Conservation (phyloP, 2,113 vertebrate genomes). For the Semicossyphus pulcher region DNA sequence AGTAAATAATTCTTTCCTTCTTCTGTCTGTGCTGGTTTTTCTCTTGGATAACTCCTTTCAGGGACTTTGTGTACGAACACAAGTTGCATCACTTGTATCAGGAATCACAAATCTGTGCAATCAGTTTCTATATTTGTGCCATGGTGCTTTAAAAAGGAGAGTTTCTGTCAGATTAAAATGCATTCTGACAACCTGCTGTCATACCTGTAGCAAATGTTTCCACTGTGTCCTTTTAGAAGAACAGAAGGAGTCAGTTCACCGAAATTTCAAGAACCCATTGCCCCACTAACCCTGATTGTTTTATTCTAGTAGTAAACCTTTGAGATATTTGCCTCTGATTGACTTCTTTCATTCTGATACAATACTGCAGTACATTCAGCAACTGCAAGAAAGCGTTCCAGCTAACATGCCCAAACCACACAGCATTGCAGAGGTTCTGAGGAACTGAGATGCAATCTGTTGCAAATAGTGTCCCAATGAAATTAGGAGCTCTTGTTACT, state of each 20-base stretch:
- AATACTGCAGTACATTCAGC: too few species aligned
- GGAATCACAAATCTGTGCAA: slow-evolving; percentile 40
- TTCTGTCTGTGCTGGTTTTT: slow-evolving; percentile 11
- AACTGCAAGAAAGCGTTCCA: too few species aligned
- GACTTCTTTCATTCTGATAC: too few species aligned
- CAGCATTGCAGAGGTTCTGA: too few species aligned
- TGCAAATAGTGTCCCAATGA: too few species aligned
- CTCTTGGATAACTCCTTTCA: slow-evolving; percentile 16
- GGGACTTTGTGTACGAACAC: slow-evolving; percentile 23
- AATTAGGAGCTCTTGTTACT: too few species aligned
- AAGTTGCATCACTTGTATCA: slow-evolving; percentile 11
- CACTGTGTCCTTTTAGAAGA: slow-evolving; percentile 18
- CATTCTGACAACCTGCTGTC: background rate
- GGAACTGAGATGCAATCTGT: too few species aligned
- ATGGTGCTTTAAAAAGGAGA: background rate
- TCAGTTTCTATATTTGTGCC: slow-evolving; percentile 1
- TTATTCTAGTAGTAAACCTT: background rate
- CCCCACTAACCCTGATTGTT: background rate
- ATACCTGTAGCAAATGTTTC: background rate
- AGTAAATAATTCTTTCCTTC: background rate
- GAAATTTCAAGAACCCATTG: background rate
- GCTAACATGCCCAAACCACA: too few species aligned
- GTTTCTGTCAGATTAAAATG: slow-evolving; percentile 5
- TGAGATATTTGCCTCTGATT: background rate
- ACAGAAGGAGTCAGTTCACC: slow-evolving; percentile 18